Percentiles rank a stretch among this genome's conserved stretches.
phyloP scores from a whole-genome alignment of 2,888 invertebrate species.

The Rhingia campestris region DNA sequence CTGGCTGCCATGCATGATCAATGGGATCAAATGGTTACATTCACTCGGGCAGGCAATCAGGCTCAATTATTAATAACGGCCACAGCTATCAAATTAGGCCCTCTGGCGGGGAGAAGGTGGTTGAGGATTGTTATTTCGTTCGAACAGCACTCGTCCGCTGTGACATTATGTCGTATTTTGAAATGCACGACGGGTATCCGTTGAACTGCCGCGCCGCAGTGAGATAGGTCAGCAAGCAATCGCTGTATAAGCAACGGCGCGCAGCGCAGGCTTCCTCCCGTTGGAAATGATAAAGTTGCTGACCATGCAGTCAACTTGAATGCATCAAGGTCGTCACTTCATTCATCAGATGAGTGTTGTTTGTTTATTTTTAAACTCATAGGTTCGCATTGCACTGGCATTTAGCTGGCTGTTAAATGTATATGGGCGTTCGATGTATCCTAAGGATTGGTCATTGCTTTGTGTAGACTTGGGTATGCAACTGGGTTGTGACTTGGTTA shows the following conservation, averaged over 20 bases:
- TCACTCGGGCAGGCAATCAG: slow-evolving; percentile 37
- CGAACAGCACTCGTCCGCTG: not conserved
- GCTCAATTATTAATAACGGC: slow-evolving; percentile 61
- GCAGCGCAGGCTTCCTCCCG: slow-evolving; percentile 3
- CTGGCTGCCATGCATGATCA: slow-evolving; percentile 48
- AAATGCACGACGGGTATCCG: not conserved
- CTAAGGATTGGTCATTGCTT: slow-evolving; percentile 14
- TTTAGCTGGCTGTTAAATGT: slow-evolving; percentile 1
- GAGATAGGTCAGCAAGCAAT: slow-evolving; percentile 51
- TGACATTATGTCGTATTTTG: no score
- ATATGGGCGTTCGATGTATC: not conserved
- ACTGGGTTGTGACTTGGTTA: not conserved
- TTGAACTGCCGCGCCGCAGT: slow-evolving; percentile 8
- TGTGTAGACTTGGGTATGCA: not conserved
- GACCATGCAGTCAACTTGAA: slow-evolving; percentile 38
- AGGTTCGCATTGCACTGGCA: slow-evolving; percentile 3
- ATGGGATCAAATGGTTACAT: slow-evolving; percentile 67
- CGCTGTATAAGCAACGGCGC: slow-evolving; percentile 2
- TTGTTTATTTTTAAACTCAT: slow-evolving; percentile 18
- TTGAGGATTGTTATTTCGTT: not conserved
- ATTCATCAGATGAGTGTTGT: slow-evolving; percentile 15
- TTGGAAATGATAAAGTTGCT: slow-evolving; percentile 23
- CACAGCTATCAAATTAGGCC: slow-evolving; percentile 5
- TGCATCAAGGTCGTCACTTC: slow-evolving; percentile 41
- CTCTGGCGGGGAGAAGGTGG: slow-evolving; percentile 10